Evolutionary conservation across 2,113 vertebrate species (phyloP).

Genomic region (Bolborhynchus lineola): DNA sequence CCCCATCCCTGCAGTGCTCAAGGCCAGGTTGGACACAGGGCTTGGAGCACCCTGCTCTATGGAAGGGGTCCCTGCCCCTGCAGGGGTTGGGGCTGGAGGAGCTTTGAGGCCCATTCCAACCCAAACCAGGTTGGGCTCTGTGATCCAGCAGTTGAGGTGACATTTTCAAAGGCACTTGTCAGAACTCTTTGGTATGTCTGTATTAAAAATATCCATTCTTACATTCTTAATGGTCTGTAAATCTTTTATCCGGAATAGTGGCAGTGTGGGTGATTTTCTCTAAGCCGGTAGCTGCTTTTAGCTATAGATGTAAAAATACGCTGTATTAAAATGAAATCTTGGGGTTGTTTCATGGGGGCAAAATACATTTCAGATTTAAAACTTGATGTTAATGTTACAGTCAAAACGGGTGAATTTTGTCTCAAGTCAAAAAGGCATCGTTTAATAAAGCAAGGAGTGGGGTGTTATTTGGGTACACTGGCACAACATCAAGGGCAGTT

Average conservation of each 20-base stretch:
- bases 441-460: background rate
- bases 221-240: background rate
- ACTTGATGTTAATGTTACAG: background rate
- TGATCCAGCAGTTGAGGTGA: background rate
- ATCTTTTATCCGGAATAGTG: background rate
- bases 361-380: background rate
- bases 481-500: background rate
- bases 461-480: background rate
- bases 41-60: background rate
- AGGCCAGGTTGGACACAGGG: background rate
- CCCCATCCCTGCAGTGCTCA: no score
- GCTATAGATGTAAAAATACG: background rate
- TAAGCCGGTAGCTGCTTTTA: background rate
- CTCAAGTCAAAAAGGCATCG: background rate
- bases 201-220: background rate
- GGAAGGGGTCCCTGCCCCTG: background rate
- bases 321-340: background rate
- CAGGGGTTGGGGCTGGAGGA: background rate
- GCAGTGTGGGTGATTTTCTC: background rate
- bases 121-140: background rate
- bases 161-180: background rate
- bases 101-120: background rate
- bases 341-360: background rate
- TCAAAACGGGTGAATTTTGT: background rate
- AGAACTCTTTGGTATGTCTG: background rate